A percentile compares a stretch with the other conserved stretches of the same genome.
Conservation (phyloP, 2,113 vertebrate genomes). For the Lampris megalopsis region DNA sequence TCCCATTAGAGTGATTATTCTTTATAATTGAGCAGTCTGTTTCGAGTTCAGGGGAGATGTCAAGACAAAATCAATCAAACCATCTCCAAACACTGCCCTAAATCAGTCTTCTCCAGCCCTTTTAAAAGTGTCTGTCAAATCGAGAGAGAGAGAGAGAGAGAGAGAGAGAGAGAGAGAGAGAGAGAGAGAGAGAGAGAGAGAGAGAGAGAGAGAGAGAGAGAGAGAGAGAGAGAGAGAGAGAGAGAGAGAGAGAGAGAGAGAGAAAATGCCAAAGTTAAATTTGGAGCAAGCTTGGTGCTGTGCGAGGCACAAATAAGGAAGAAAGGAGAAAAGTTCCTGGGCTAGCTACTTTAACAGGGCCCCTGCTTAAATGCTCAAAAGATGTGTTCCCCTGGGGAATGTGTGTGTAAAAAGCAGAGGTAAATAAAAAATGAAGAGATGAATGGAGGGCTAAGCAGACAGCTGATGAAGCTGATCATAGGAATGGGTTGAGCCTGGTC, state of each 20-base stretch:
- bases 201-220: not conserved
- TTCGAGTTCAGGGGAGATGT: constrained; percentile 33
- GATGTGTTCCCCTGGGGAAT: constrained; percentile 52
- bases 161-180: constrained; percentile 6
- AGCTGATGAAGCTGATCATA: constrained; percentile 77
- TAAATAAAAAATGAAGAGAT: constrained; percentile 77
- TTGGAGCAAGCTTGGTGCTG: constrained; percentile 32
- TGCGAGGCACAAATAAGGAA: constrained; percentile 42
- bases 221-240: not conserved
- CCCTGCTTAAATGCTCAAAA: constrained; percentile 60
- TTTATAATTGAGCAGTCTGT: constrained; percentile 36
- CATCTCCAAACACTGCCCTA: constrained; percentile 35
- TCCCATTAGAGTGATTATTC: constrained; percentile 58
- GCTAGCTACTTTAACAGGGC: constrained; percentile 37
- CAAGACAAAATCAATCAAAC: constrained; percentile 46
- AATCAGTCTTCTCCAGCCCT: constrained; percentile 25
- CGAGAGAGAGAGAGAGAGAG: not conserved
- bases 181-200: constrained; percentile 3
- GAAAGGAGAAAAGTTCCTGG: constrained; percentile 36
- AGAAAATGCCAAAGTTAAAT: constrained; percentile 35
- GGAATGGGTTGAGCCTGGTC: constrained; percentile 51
- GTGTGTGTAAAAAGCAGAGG: constrained; percentile 66
- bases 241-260: constrained; percentile 20
- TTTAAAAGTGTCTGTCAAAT: constrained; percentile 37
- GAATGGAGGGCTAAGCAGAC: constrained; percentile 71